phyloP scores from a whole-genome alignment of 2,113 vertebrate species.

The Prochilodus magdalenae region DNA sequence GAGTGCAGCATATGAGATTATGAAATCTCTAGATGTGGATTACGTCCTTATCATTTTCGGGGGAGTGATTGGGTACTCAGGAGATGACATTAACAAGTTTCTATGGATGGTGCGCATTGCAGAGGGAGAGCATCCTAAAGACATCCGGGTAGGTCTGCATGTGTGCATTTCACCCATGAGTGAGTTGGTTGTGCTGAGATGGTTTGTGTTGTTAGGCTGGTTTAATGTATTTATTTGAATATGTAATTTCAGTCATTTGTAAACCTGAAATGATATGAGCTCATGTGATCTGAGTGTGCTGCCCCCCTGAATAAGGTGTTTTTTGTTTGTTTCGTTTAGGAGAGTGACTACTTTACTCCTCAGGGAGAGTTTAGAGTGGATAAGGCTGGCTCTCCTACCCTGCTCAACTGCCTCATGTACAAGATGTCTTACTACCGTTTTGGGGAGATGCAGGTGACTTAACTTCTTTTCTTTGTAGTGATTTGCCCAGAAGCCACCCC shows the following conservation, averaged over 20 bases:
- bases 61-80: slow-evolving; percentile 97
- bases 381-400: slow-evolving; percentile 95
- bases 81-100: slow-evolving; percentile 98
- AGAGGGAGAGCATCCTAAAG: slow-evolving; percentile 98
- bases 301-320: neutral
- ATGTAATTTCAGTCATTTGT: too few species aligned
- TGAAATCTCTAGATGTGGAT: slow-evolving; percentile 96
- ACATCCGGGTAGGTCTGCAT: slow-evolving; percentile 89
- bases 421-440: slow-evolving; percentile 99
- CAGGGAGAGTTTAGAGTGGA: slow-evolving; percentile 98
- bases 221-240: too few species aligned
- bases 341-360: slow-evolving; percentile 98
- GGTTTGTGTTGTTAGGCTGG: too few species aligned
- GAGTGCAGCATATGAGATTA: slow-evolving; percentile 94
- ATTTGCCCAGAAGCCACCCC: too few species aligned
- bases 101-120: slow-evolving; percentile 99
- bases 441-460: slow-evolving; percentile 97
- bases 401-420: slow-evolving; percentile 99
- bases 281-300: too few species aligned
- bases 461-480: neutral
- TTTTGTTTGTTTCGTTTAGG: slow-evolving; percentile 78
- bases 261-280: too few species aligned
- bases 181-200: neutral
- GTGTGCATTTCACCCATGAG: neutral
- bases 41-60: slow-evolving; percentile 98